A percentile compares a stretch with the other conserved stretches of the same genome.
Conservation (phyloP, 2,113 vertebrate species). For the Pangasianodon hypophthalmus region DNA sequence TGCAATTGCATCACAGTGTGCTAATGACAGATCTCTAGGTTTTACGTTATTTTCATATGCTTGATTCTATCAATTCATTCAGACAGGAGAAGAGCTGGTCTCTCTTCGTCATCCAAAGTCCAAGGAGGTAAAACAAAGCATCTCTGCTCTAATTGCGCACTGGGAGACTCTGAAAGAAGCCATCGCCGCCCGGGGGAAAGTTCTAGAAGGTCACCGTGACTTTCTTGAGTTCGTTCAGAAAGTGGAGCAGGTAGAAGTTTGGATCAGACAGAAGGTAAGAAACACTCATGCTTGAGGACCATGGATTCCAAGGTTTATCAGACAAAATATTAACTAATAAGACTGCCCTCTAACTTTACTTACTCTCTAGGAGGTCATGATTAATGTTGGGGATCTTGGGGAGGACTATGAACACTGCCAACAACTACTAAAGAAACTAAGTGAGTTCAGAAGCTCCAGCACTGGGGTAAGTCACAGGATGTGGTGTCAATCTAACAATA, state of each 20-base stretch:
- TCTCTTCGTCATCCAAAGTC: constrained; percentile 68
- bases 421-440: constrained; percentile 80
- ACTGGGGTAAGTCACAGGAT: constrained; percentile 72
- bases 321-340: neutral
- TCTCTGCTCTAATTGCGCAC: constrained; percentile 66
- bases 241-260: constrained; percentile 84
- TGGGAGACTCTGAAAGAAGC: constrained; percentile 82
- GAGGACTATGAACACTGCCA: constrained; percentile 85
- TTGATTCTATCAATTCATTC: neutral
- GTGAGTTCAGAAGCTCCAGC: constrained; percentile 74
- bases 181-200: constrained; percentile 73
- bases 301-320: neutral
- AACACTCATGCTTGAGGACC: neutral
- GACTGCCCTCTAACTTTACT: neutral
- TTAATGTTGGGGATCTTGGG: constrained; percentile 82
- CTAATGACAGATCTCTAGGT: neutral
- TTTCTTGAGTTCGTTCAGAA: constrained; percentile 88
- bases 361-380: constrained; percentile 81
- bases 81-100: constrained; percentile 79
- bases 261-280: constrained; percentile 86
- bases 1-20: neutral
- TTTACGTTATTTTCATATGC: neutral
- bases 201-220: constrained; percentile 79
- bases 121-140: constrained; percentile 69
- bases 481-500: neutral